Conservation (phyloP, 2,113 vertebrate genomes). For the Poeciliopsis turrubarensis region DNA sequence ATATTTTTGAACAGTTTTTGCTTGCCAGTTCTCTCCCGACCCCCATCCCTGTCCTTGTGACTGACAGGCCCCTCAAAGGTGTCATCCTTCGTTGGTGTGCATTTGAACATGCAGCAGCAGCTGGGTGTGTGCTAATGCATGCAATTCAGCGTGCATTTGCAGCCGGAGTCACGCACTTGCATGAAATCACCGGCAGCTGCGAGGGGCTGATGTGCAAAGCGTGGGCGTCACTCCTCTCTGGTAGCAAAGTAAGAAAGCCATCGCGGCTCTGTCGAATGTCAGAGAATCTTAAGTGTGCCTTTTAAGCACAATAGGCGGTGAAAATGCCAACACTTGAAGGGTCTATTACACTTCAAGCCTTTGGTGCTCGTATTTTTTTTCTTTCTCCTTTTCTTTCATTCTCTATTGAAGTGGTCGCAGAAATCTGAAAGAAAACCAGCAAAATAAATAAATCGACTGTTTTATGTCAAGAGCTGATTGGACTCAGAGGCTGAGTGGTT, state of each 20-base stretch:
- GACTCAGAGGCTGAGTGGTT: slow-evolving; percentile 35
- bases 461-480: slow-evolving; percentile 49
- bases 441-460: slow-evolving; percentile 44
- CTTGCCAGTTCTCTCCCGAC: slow-evolving; percentile 15
- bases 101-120: slow-evolving; percentile 27
- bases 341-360: slow-evolving; percentile 71
- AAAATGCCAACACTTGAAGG: slow-evolving; percentile 80
- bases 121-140: slow-evolving; percentile 18
- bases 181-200: slow-evolving; percentile 48
- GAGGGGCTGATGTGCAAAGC: slow-evolving; percentile 25
- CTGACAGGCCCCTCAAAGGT: slow-evolving; percentile 54
- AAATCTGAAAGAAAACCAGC: slow-evolving; percentile 54
- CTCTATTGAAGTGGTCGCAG: slow-evolving; percentile 63
- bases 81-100: slow-evolving; percentile 31
- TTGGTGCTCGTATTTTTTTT: slow-evolving; percentile 38
- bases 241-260: slow-evolving; percentile 63
- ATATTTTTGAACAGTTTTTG: slow-evolving; percentile 45
- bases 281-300: slow-evolving; percentile 74
- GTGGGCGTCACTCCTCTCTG: slow-evolving; percentile 58
- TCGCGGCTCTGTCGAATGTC: slow-evolving; percentile 73
- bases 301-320: slow-evolving; percentile 75
- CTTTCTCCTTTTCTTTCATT: slow-evolving; percentile 2
- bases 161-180: slow-evolving; percentile 28
- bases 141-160: slow-evolving; percentile 3
- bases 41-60: slow-evolving; percentile 33